Evolutionary conservation across 2,797 vertebrate genomes (phyloP).

Genomic region (Spea hammondii): DNA sequence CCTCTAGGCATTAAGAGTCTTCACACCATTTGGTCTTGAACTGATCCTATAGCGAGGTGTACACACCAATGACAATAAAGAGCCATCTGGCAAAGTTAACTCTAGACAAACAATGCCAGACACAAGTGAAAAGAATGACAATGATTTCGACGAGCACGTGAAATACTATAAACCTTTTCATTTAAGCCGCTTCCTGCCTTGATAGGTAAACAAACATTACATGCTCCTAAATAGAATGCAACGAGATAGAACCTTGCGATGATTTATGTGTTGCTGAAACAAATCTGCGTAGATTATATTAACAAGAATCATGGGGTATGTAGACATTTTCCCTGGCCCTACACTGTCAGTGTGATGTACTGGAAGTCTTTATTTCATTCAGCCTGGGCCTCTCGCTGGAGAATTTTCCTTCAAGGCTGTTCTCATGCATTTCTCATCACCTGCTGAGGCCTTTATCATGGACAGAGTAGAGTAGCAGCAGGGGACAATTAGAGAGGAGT

Average conservation of each 20-base stretch:
- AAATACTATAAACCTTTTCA: slow-evolving; percentile 87
- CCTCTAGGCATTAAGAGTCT: slow-evolving; percentile 92
- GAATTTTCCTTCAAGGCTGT: slow-evolving; percentile 93
- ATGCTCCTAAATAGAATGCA: slow-evolving; percentile 32
- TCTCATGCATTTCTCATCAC: slow-evolving; percentile 98
- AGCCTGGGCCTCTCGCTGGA: slow-evolving; percentile 92
- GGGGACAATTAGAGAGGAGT: slow-evolving; percentile 98
- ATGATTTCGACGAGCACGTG: slow-evolving; percentile 95
- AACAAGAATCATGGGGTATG: slow-evolving; percentile 76
- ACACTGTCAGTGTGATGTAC: slow-evolving; percentile 97
- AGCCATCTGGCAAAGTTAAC: slow-evolving; percentile 96
- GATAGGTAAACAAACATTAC: slow-evolving; percentile 74
- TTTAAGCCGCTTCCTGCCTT: slow-evolving; percentile 87
- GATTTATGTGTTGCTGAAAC: slow-evolving; percentile 58
- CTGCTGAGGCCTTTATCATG: slow-evolving; percentile 99
- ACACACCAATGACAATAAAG: slow-evolving; percentile 93
- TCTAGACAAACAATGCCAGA: slow-evolving; percentile 96
- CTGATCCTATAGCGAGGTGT: slow-evolving; percentile 93
- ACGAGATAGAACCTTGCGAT: slow-evolving; percentile 29
- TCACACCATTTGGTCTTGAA: slow-evolving; percentile 96
- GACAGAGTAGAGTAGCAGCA: slow-evolving; percentile 94
- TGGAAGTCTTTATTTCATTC: slow-evolving; percentile 99
- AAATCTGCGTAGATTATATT: slow-evolving; percentile 65
- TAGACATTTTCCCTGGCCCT: slow-evolving; percentile 92
- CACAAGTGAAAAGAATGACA: slow-evolving; percentile 94